Evolutionary conservation across 2,113 vertebrate species (phyloP).

Genomic region (Cyprinodon tularosa): DNA sequence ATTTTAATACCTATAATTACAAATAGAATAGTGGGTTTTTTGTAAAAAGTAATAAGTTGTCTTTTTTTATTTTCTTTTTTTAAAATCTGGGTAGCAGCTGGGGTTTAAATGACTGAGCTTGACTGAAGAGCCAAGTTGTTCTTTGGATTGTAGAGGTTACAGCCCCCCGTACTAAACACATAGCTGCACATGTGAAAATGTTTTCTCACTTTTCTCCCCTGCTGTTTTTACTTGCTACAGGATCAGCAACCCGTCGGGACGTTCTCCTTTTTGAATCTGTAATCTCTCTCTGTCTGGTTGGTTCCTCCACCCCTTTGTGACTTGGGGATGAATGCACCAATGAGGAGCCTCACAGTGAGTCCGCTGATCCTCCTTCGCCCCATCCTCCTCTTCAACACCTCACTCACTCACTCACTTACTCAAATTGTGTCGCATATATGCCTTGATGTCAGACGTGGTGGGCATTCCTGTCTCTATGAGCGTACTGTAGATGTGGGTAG

Average conservation of each 20-base stretch:
- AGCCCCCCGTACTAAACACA: background rate
- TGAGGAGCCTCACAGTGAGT: slow-evolving; percentile 89
- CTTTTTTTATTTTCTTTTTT: no score
- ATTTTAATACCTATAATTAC: background rate
- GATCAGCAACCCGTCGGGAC: slow-evolving; percentile 57
- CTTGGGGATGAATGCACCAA: slow-evolving; percentile 86
- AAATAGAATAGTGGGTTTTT: background rate
- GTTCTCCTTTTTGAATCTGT: slow-evolving; percentile 57
- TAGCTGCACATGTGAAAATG: slow-evolving; percentile 27
- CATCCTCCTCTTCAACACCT: slow-evolving; percentile 74
- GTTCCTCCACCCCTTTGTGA: slow-evolving; percentile 74
- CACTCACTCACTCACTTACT: slow-evolving; percentile 65
- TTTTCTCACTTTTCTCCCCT: slow-evolving; percentile 32
- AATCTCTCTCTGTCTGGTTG: slow-evolving; percentile 66
- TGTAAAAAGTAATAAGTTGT: no score
- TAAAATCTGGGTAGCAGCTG: no score
- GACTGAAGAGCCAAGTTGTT: background rate
- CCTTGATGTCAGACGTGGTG: slow-evolving; percentile 82
- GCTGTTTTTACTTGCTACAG: slow-evolving; percentile 57
- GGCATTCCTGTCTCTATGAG: slow-evolving; percentile 80
- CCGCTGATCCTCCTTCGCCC: slow-evolving; percentile 54
- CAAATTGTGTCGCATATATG: slow-evolving; percentile 81
- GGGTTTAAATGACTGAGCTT: background rate
- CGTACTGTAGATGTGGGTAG: slow-evolving; percentile 80
- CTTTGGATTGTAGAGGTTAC: background rate